Evolutionary conservation across 2,888 invertebrate species (phyloP).

Genomic region (Lydus trimaculatus): DNA sequence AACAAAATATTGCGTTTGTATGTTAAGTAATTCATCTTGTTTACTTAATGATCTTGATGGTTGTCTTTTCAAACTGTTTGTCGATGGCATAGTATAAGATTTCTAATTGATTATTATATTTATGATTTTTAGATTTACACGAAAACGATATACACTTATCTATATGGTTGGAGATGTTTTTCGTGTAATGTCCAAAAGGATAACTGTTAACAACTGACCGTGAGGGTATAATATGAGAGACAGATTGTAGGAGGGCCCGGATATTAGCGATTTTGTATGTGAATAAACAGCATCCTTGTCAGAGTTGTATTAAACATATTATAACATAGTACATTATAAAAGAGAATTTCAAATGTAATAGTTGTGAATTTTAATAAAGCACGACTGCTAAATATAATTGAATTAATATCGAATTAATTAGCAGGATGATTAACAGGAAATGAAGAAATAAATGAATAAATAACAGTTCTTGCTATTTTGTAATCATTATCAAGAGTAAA

Average conservation of each 20-base stretch:
- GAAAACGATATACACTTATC: background rate
- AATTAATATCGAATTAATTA: too few relatives aligned
- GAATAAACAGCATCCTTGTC: conserved; percentile 62
- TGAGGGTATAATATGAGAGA: conserved; percentile 39
- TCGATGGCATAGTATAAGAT: conserved; percentile 33
- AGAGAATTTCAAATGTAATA: background rate
- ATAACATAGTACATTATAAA: background rate
- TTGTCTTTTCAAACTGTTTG: conserved; percentile 37
- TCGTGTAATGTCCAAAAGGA: background rate
- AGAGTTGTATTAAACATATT: conserved; percentile 45
- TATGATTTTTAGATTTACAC: background rate
- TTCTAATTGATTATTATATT: background rate
- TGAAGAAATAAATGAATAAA: too few relatives aligned
- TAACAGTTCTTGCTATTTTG: too few relatives aligned
- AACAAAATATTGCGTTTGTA: conserved; percentile 67
- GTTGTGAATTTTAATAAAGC: too few relatives aligned
- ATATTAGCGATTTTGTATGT: conserved; percentile 63
- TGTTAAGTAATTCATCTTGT: conserved; percentile 56
- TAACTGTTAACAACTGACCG: conserved; percentile 33
- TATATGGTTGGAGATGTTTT: background rate
- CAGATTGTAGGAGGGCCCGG: conserved; percentile 58
- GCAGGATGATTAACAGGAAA: too few relatives aligned
- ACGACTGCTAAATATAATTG: too few relatives aligned
- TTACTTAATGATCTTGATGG: conserved; percentile 50
- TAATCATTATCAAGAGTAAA: too few relatives aligned